A percentile compares a stretch with the other conserved stretches of the same genome.
These are phyloP conservation scores for Hirtodrosophila cameraria DNA, from an alignment of 2,888 invertebrate species.

Conservation along the genomic window DNA sequence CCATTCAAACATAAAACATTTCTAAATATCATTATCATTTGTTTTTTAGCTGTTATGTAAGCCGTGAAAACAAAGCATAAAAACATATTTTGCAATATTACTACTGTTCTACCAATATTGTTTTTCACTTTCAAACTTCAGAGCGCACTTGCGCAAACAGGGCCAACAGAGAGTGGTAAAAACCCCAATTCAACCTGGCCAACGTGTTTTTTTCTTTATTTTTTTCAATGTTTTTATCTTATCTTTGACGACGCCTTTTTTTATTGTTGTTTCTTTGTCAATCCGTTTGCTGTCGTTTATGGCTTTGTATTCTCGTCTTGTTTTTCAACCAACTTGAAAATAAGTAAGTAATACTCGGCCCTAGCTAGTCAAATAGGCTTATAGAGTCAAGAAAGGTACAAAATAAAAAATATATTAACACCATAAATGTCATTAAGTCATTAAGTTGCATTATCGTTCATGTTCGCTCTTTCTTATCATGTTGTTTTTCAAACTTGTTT, in stretches of 20 bases:
- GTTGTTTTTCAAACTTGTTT: constrained; percentile 41
- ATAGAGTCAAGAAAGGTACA: constrained; percentile 25
- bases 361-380: constrained; percentile 37
- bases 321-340: constrained; percentile 21
- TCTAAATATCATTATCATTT: constrained; percentile 16
- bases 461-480: constrained; percentile 39
- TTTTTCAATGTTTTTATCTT: constrained; percentile 26
- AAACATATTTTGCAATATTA: constrained; percentile 33
- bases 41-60: constrained; percentile 27
- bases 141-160: constrained; percentile 47
- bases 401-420: no score
- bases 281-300: constrained; percentile 21
- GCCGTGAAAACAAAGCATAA: constrained; percentile 5
- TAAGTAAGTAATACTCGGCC: constrained; percentile 2
- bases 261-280: background rate
- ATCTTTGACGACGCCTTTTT: constrained; percentile 26
- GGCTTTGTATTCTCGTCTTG: constrained; percentile 16
- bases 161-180: constrained; percentile 24
- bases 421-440: constrained; percentile 71
- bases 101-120: constrained; percentile 16
- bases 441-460: constrained; percentile 55
- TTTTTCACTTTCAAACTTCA: constrained; percentile 25
- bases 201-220: constrained; percentile 20
- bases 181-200: constrained; percentile 24
- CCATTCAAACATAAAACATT: constrained; percentile 9